These are phyloP conservation scores for Myioborus miniatus DNA, from an alignment of 2,797 vertebrate genomes.

Conservation along the genomic window DNA sequence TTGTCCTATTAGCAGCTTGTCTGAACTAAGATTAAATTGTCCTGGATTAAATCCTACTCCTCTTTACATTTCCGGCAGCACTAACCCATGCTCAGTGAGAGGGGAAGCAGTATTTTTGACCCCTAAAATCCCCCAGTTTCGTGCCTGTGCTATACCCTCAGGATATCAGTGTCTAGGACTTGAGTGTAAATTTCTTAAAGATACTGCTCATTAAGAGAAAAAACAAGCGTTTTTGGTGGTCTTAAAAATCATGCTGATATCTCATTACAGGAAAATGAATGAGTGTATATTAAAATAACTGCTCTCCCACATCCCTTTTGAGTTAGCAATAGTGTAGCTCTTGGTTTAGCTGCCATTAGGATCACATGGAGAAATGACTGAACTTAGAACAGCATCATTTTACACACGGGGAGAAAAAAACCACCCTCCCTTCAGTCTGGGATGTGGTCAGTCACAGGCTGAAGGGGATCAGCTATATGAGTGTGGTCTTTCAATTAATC, in stretches of 20 bases:
- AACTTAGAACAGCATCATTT: slow-evolving; percentile 9
- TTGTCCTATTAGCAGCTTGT: background rate
- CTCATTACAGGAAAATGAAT: slow-evolving; percentile 64
- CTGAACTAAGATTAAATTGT: background rate
- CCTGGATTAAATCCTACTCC: background rate
- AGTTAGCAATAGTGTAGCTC: slow-evolving; percentile 34
- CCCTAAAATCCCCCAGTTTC: background rate
- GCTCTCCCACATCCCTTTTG: slow-evolving; percentile 55
- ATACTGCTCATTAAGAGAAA: slow-evolving; percentile 45
- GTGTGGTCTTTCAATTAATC: slow-evolving; percentile 2
- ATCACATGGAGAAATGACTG: slow-evolving; percentile 4
- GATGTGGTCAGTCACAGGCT: slow-evolving; percentile 15
- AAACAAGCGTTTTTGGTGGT: slow-evolving; percentile 52
- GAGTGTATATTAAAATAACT: slow-evolving; percentile 40
- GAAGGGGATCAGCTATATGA: background rate
- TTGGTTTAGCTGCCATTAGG: slow-evolving; percentile 41
- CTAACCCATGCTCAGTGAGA: background rate
- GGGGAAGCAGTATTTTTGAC: background rate
- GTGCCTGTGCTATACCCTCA: background rate
- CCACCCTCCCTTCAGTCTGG: background rate
- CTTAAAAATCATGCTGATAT: slow-evolving; percentile 50
- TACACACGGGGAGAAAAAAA: background rate
- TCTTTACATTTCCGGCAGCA: background rate
- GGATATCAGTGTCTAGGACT: background rate
- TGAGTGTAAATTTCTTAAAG: slow-evolving; percentile 34